Evolutionary conservation across 2,113 vertebrate species (phyloP).

Genomic region (Craseonycteris thonglongyai): DNA sequence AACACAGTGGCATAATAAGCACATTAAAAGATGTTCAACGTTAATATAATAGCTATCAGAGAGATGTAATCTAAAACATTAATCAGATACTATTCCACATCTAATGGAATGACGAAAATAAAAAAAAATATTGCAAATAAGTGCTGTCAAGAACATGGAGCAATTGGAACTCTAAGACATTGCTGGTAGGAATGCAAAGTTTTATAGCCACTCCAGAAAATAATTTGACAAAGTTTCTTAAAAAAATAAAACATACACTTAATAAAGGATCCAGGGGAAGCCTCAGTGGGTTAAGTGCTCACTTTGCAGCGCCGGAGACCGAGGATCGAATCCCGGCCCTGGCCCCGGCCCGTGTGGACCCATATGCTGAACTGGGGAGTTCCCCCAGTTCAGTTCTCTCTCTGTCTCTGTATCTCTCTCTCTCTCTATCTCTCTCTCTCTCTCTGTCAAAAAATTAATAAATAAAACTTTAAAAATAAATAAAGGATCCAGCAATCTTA

Average conservation of each 20-base stretch:
- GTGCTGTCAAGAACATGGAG: neutral
- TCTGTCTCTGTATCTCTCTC: too few species aligned
- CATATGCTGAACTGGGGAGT: too few species aligned
- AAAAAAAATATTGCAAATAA: neutral
- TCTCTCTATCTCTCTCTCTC: too few species aligned
- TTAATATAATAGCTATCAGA: neutral
- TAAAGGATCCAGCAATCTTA: neutral
- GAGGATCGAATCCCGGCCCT: too few species aligned
- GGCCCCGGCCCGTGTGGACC: too few species aligned
- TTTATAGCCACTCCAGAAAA: neutral
- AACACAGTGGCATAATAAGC: neutral
- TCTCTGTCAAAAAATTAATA: too few species aligned
- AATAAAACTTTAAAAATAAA: too few species aligned
- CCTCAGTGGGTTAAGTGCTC: too few species aligned
- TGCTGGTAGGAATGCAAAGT: too few species aligned
- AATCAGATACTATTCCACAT: neutral
- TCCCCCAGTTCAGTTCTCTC: too few species aligned
- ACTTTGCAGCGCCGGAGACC: too few species aligned
- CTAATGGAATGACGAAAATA: neutral
- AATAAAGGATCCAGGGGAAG: too few species aligned
- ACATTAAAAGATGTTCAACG: neutral
- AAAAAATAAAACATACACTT: neutral
- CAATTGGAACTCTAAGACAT: neutral
- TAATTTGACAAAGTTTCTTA: neutral
- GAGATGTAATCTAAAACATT: neutral